These are phyloP conservation scores for Hiodon alosoides DNA, from an alignment of 2,113 vertebrate species.

Conservation along the genomic window DNA sequence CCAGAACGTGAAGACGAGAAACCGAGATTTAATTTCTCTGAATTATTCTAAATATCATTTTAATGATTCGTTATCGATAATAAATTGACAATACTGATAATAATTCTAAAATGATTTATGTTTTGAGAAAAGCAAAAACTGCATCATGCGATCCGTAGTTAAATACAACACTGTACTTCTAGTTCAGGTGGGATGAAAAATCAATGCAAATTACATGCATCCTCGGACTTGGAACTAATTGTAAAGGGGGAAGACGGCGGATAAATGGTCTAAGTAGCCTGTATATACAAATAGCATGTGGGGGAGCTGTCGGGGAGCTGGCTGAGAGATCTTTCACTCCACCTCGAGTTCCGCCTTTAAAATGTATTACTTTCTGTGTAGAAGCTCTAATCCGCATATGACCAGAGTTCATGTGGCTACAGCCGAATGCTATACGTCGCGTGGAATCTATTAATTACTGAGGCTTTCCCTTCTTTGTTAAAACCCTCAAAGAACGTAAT, in stretches of 20 bases:
- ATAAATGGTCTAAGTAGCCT: neutral
- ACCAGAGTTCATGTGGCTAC: constrained; percentile 12
- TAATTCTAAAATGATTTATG: no score
- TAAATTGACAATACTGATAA: no score
- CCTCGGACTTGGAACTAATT: constrained; percentile 2
- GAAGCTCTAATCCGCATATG: neutral
- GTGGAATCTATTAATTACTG: neutral
- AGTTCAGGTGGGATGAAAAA: neutral
- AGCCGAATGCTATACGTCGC: neutral
- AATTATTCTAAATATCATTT: neutral
- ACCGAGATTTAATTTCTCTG: neutral
- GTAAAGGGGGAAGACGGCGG: neutral
- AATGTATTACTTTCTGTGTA: neutral
- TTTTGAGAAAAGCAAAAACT: no score
- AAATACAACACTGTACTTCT: neutral
- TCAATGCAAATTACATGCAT: constrained; percentile 2
- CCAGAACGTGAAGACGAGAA: constrained; percentile 2
- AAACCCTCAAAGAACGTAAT: neutral
- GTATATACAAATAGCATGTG: neutral
- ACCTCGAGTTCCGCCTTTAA: neutral
- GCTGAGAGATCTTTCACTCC: neutral
- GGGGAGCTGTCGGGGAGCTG: neutral
- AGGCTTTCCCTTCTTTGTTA: neutral
- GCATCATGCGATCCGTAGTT: no score
- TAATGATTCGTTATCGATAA: no score